phyloP scores from a whole-genome alignment of 30 jellyfish, hydroid and myxozoan species.

The Hydractinia echinata region DNA sequence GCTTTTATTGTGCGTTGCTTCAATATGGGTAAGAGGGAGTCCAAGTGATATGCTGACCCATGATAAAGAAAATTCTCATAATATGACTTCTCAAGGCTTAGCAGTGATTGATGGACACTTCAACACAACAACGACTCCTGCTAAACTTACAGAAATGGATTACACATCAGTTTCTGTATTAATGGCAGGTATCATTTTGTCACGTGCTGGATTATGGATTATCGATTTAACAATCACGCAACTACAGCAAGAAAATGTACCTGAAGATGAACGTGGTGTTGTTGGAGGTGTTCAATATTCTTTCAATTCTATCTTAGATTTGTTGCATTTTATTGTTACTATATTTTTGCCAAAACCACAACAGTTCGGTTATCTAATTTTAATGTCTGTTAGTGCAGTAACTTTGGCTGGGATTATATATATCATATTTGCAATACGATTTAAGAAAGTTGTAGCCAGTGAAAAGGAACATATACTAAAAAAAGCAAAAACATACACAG shows the following conservation, averaged over 20 bases:
- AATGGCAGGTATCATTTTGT: constrained; percentile 75
- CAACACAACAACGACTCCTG: constrained; percentile 13
- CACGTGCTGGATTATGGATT: constrained; percentile 97
- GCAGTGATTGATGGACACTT: not conserved
- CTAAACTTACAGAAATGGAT: not conserved
- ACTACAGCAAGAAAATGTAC: constrained; percentile 87
- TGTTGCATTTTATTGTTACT: constrained; percentile 76
- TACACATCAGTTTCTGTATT: constrained; percentile 61
- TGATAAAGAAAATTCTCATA: not conserved
- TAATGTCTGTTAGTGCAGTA: constrained; percentile 80
- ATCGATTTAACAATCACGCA: constrained; percentile 95
- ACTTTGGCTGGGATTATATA: constrained; percentile 48
- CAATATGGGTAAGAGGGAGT: constrained; percentile 97
- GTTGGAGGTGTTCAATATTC: constrained; percentile 95
- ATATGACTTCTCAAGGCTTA: not conserved
- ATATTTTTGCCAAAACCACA: constrained; percentile 66
- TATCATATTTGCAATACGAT: constrained; percentile 37
- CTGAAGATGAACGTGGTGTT: constrained; percentile 81
- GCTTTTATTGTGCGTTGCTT: constrained; percentile 76
- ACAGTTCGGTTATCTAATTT: constrained; percentile 65
- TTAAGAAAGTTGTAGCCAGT: not conserved
- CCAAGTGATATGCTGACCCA: constrained; percentile 63
- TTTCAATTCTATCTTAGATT: constrained; percentile 80
- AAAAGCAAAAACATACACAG: too few species aligned
- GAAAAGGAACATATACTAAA: too few species aligned